Evolutionary conservation across 2,888 invertebrate genomes (phyloP).

Genomic region (Ferdinandea cuprea): DNA sequence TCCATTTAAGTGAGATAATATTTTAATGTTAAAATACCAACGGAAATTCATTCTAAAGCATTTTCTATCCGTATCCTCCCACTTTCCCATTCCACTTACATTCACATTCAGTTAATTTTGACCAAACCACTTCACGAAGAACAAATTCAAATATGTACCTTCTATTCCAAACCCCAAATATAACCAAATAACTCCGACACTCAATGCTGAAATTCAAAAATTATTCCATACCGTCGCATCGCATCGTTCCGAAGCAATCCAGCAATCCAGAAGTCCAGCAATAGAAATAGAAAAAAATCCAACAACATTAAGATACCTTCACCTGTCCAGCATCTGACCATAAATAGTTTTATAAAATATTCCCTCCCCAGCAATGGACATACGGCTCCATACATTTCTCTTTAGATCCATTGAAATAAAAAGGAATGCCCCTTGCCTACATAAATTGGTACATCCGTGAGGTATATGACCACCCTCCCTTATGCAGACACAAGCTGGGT

Average conservation of each 20-base stretch:
- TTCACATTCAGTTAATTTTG: no score
- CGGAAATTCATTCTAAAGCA: no score
- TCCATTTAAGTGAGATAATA: no score
- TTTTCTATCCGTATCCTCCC: no score
- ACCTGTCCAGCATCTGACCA: constrained; percentile 66
- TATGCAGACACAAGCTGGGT: background rate
- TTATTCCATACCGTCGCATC: constrained; percentile 37
- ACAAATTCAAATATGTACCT: background rate
- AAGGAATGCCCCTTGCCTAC: constrained; percentile 63
- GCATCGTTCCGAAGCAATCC: background rate
- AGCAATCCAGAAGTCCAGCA: constrained; percentile 1
- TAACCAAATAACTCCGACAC: constrained; percentile 7
- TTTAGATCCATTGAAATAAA: constrained; percentile 60
- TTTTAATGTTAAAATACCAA: no score
- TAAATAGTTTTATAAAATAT: constrained; percentile 70
- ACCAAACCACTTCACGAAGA: no score
- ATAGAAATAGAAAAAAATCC: constrained; percentile 17
- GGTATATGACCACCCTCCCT: constrained; percentile 1
- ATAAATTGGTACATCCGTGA: constrained; percentile 51
- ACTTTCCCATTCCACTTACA: no score
- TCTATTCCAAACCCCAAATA: background rate
- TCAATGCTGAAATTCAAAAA: constrained; percentile 31
- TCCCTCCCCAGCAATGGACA: constrained; percentile 41
- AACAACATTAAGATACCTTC: constrained; percentile 59
- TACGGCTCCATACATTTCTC: constrained; percentile 26